Evolutionary conservation across 2,113 vertebrate species (phyloP).

Genomic region (Notothenia coriiceps): DNA sequence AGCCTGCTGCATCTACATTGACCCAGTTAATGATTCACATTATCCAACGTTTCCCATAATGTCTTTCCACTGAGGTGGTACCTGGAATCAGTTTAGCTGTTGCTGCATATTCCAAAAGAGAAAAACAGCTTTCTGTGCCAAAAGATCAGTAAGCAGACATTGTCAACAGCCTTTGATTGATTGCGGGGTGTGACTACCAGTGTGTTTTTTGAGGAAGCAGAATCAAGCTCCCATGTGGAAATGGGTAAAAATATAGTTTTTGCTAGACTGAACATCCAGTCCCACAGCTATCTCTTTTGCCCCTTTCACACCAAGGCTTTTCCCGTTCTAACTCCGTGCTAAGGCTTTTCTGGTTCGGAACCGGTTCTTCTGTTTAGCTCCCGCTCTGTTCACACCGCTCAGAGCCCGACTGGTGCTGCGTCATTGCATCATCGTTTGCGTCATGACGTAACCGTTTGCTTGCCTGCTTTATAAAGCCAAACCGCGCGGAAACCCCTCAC

Average conservation of each 20-base stretch:
- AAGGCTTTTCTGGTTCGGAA: too few species aligned
- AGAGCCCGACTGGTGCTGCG: too few species aligned
- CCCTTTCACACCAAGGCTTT: too few species aligned
- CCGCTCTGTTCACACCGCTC: too few species aligned
- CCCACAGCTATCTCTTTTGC: constrained; percentile 1
- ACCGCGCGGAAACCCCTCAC: too few species aligned
- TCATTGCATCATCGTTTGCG: too few species aligned
- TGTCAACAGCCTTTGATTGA: background rate
- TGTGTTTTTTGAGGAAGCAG: background rate
- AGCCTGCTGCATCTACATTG: too few species aligned
- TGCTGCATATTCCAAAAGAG: constrained; percentile 13
- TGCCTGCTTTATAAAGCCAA: too few species aligned
- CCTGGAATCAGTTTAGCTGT: background rate
- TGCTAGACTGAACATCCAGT: background rate
- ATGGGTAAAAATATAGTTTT: constrained; percentile 1
- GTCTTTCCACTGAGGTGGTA: background rate
- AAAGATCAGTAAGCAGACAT: background rate
- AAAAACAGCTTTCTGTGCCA: background rate
- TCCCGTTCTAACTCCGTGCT: too few species aligned
- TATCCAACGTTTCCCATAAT: constrained; percentile 14
- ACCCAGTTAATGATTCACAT: constrained; percentile 19
- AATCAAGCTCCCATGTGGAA: background rate
- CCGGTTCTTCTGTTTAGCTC: too few species aligned
- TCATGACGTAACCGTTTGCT: too few species aligned
- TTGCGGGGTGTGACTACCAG: background rate